phyloP scores from a whole-genome alignment of 2,797 vertebrate genomes.

The Characodon lateralis region DNA sequence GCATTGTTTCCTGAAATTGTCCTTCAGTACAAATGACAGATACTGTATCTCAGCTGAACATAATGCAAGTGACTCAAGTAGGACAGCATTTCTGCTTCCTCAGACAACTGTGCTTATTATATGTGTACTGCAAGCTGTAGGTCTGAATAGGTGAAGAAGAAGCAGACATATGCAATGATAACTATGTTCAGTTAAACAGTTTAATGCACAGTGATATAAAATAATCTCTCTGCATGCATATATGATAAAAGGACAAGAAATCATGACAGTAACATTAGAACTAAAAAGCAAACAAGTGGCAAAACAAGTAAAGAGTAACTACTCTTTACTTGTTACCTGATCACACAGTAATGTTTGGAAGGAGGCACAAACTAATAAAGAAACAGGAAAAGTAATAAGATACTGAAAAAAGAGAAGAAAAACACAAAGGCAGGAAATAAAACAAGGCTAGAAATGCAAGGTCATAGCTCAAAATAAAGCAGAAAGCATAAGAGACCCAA shows the following conservation, averaged over 20 bases:
- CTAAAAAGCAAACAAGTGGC: background rate
- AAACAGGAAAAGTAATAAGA: background rate
- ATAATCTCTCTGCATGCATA: background rate
- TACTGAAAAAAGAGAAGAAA: background rate
- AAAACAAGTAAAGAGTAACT: background rate
- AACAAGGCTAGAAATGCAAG: background rate
- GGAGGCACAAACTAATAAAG: background rate
- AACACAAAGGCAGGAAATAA: background rate
- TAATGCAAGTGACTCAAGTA: conserved; percentile 45
- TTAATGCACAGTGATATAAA: background rate
- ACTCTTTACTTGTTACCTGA: no score
- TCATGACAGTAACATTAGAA: background rate
- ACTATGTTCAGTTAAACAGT: background rate
- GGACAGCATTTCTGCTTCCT: conserved; percentile 50
- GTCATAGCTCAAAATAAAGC: background rate
- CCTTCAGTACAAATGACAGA: conserved; percentile 44
- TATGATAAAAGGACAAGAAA: background rate
- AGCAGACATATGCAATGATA: background rate
- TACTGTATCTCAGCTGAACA: conserved; percentile 19
- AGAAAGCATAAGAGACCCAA: background rate
- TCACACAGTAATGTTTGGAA: background rate
- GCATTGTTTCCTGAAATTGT: conserved; percentile 26
- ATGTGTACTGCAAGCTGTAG: conserved; percentile 3
- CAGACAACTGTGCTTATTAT: conserved; percentile 30
- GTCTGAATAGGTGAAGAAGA: background rate